Base-by-base conservation (phyloP, 2,113 vertebrate species). In the Tyto alba region DNA sequence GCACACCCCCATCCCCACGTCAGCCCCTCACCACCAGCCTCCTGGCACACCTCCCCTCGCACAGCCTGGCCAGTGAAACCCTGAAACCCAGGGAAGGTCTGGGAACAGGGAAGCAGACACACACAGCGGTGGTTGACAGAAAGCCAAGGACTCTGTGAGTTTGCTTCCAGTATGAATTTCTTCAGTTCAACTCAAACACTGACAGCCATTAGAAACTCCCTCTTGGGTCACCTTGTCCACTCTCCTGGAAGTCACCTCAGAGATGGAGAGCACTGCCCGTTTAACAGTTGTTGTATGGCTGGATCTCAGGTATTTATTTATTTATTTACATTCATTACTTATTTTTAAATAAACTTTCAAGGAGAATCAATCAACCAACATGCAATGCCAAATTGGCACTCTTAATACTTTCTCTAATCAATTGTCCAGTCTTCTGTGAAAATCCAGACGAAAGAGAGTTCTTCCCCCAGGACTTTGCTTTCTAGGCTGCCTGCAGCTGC, bases 381-480 rank as follows among this genome's bases (percentile, higher is more conserved):
- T 0, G 0, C 9, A 29, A 16, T n/a, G n/a, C 16, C 34, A 64
- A 6, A 43, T 2, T 79, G 18, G 13, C 48, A 38, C 25, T 48
- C 17, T 56, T 48, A 72, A 22, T 48, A 32, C 12, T n/a, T 56
- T 69, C 30, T 53, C 55, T 41, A 50, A 10, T 36, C 7, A 17
- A 50, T 85, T 80, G 27, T 64, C 17, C 29, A 47, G 48, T n/a
- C 29, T 41, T 82, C 21, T 36, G 7, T 68, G 62, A 90, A 88
- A 92, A 90, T 53, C n/a, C 57, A 53, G 34, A 36, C 1, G 32
- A 78, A 89, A 75, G 6, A 4, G 16, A 72, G 16, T 13, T 85
- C 29, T 78, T 75, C 16, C 32, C 2, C 43, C 2, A 5, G 20
- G n/a, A 52, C 13, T 90, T 84, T 50, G 7, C 21, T 57, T 15